Conservation (phyloP, 1,140 invertebrate species). For the Ceratina australensis region DNA sequence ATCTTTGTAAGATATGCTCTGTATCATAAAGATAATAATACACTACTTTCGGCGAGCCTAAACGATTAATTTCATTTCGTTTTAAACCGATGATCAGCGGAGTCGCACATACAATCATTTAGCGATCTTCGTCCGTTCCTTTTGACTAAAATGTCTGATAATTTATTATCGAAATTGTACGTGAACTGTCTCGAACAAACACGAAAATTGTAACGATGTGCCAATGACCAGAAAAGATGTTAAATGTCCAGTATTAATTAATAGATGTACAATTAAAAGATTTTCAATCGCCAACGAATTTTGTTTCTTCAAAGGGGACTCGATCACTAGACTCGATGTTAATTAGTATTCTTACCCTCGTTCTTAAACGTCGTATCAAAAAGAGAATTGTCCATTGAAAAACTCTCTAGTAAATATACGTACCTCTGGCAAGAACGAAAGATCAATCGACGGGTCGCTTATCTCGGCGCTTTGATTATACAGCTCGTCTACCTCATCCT, state of each 20-base stretch:
- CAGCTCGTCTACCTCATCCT: slow-evolving; percentile 8
- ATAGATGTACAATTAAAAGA: too few relatives aligned
- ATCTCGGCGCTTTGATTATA: neutral
- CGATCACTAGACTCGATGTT: neutral
- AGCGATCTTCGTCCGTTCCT: neutral
- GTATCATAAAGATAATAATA: slow-evolving; percentile 73
- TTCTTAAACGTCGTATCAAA: too few relatives aligned
- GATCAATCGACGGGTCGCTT: slow-evolving; percentile 15
- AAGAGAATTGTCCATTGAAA: too few relatives aligned
- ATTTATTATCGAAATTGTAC: neutral
- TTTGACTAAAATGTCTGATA: too few relatives aligned
- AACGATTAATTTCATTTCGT: slow-evolving; percentile 41
- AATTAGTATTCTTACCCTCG: too few relatives aligned
- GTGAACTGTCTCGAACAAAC: too few relatives aligned
- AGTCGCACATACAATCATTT: too few relatives aligned
- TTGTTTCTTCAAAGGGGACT: neutral
- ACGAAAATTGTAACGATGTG: neutral
- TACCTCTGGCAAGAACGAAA: slow-evolving; percentile 65
- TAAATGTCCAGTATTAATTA: neutral
- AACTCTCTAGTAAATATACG: neutral
- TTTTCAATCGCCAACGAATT: too few relatives aligned
- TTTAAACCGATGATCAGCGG: neutral
- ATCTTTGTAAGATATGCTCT: slow-evolving; percentile 77
- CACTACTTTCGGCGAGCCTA: slow-evolving; percentile 72
- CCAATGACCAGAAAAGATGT: neutral